These are phyloP conservation scores for Eleginops maclovinus DNA, from an alignment of 2,113 vertebrate genomes.

Conservation along the genomic window DNA sequence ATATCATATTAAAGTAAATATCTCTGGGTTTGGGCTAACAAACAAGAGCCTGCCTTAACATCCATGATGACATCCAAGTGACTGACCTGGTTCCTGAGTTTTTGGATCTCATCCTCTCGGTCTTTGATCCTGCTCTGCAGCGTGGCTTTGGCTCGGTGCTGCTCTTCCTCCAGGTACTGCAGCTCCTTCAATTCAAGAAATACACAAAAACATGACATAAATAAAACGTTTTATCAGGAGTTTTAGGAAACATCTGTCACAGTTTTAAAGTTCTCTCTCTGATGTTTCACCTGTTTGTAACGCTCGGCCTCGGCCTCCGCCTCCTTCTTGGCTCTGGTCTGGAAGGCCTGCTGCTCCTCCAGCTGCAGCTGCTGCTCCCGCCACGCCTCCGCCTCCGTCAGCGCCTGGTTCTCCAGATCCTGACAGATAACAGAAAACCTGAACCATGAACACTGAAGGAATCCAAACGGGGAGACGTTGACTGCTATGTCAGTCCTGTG, in stretches of 20 bases:
- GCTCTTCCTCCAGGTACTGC: constrained; percentile 92
- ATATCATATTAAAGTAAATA: no score
- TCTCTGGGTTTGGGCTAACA: no score
- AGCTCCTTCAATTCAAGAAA: constrained; percentile 85
- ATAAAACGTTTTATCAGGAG: not conserved
- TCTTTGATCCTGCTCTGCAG: constrained; percentile 95
- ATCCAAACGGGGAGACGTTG: no score
- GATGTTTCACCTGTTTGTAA: constrained; percentile 89
- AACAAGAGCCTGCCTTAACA: not conserved
- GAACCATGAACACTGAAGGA: no score
- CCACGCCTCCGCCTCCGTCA: constrained; percentile 90
- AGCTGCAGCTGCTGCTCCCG: constrained; percentile 91
- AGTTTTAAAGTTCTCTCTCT: not conserved
- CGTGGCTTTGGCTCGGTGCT: constrained; percentile 90
- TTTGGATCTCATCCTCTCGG: constrained; percentile 98
- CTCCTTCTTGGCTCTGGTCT: constrained; percentile 89
- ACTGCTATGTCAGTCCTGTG: no score
- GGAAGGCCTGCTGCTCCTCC: constrained; percentile 88
- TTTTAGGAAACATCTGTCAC: not conserved
- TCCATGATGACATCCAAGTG: not conserved
- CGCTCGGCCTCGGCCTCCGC: constrained; percentile 92
- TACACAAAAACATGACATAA: not conserved
- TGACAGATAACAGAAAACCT: constrained; percentile 58
- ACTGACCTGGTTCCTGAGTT: constrained; percentile 93
- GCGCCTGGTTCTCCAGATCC: constrained; percentile 93